Conservation (phyloP, 2,888 invertebrate species). For the Nycteola revayana region DNA sequence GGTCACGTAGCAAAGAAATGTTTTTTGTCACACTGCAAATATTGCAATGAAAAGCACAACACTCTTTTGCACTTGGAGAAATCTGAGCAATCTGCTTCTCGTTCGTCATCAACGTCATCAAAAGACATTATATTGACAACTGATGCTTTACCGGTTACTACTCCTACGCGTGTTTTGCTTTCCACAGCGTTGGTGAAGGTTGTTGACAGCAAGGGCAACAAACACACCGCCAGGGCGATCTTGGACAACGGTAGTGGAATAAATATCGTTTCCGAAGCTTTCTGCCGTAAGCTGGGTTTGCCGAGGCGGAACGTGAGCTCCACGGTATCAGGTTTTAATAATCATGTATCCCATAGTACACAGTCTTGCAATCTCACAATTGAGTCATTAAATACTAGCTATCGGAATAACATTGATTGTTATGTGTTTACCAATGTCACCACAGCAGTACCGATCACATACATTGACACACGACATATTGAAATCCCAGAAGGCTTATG, state of each 20-base stretch:
- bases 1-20: slow-evolving; percentile 1
- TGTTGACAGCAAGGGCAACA: not conserved
- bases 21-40: slow-evolving; percentile 4
- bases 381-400: slow-evolving; percentile 11
- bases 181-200: slow-evolving; percentile 7
- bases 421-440: slow-evolving; percentile 2
- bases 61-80: slow-evolving; percentile 3
- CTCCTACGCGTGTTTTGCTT: slow-evolving; percentile 1
- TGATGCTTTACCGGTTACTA: not conserved
- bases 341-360: slow-evolving; percentile 11
- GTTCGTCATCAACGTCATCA: slow-evolving; percentile 1
- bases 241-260: slow-evolving; percentile 20
- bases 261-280: slow-evolving; percentile 10
- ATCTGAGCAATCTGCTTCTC: not conserved
- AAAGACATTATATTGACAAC: not conserved
- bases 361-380: slow-evolving; percentile 13
- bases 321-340: slow-evolving; percentile 18
- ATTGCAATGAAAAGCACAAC: slow-evolving; percentile 2
- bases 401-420: slow-evolving; percentile 9
- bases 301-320: slow-evolving; percentile 3
- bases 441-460: slow-evolving; percentile 13
- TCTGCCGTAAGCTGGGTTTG: slow-evolving; percentile 15
- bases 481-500: slow-evolving; percentile 14
- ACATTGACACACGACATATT: slow-evolving; percentile 8
- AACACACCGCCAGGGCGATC: slow-evolving; percentile 3